Base-by-base conservation (phyloP, 1,140 invertebrate genomes). In the Conopomorpha cramerella region DNA sequence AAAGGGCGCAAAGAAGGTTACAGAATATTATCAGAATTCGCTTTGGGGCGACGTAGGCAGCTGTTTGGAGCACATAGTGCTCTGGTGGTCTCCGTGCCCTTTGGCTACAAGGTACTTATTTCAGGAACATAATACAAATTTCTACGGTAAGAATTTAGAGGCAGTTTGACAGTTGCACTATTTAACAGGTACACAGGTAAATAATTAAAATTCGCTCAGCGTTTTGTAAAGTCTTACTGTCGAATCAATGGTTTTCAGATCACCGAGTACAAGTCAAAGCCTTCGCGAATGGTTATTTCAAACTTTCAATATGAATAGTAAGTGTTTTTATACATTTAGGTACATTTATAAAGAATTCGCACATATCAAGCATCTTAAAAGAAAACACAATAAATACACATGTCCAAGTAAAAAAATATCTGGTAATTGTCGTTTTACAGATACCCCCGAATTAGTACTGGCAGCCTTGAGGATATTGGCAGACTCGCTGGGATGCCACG, bases 81-180 rank as follows among this genome's bases (percentile, higher is more conserved):
- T 91, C 1, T 91, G 88, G 89, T 91, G 88, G 88, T 85, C 85
- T 3, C 61, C 82, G 1, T 83, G 82, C 39, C 84, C 86, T 0
- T 71, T 89, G 3, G 84, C 86, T 12, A 81, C 80, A 23, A 81
- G 82, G 60, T 78, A 74, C 38, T 18, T 39, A 32, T 12, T n/a
- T n/a, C n/a, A n/a, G n/a, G n/a, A n/a, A n/a, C n/a, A n/a, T n/a
- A n/a, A n/a, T n/a, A n/a, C n/a, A n/a, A n/a, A n/a, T n/a, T n/a
- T n/a, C n/a, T n/a, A n/a, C n/a, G n/a, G n/a, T n/a, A n/a, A n/a
- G n/a, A n/a, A n/a, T n/a, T n/a, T n/a, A n/a, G n/a, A n/a, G n/a
- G n/a, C n/a, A n/a, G n/a, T n/a, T n/a, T n/a, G n/a, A n/a, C n/a
- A n/a, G n/a, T n/a, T n/a, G n/a, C n/a, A n/a, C n/a, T n/a, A n/a